Evolutionary conservation across 2,888 invertebrate genomes (phyloP).

Genomic region (Phyllotreta cruciferae): DNA sequence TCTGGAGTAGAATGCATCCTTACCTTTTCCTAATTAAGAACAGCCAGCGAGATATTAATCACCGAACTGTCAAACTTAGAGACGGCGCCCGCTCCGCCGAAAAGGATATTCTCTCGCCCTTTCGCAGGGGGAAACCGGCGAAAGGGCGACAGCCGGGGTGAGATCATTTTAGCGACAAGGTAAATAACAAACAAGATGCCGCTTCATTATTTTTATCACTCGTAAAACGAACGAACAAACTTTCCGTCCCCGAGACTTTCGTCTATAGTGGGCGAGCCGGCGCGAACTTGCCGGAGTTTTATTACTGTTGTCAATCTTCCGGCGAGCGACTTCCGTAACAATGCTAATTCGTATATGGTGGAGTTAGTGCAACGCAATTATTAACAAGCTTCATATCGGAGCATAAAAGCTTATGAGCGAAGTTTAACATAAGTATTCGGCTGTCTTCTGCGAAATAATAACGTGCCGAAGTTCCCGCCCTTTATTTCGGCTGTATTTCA

Average conservation of each 20-base stretch:
- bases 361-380: constrained; percentile 16
- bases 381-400: constrained; percentile 16
- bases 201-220: constrained; percentile 24
- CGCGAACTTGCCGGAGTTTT: constrained; percentile 18
- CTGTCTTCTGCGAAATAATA: neutral
- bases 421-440: constrained; percentile 7
- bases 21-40: constrained; percentile 28
- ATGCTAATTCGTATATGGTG: constrained; percentile 22
- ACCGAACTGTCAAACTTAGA: constrained; percentile 31
- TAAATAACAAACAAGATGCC: constrained; percentile 27
- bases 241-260: constrained; percentile 14
- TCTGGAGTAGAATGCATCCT: constrained; percentile 28
- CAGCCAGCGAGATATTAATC: constrained; percentile 31
- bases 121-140: neutral
- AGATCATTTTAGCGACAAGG: constrained; percentile 24
- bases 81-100: constrained; percentile 10
- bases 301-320: constrained; percentile 22
- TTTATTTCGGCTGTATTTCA: no score
- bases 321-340: constrained; percentile 17
- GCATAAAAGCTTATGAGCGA: constrained; percentile 9
- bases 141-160: constrained; percentile 12
- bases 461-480: no score
- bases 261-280: constrained; percentile 2
- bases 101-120: constrained; percentile 11
- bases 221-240: constrained; percentile 24